These are phyloP conservation scores for Drosophila tanythrix DNA, from an alignment of 2,888 invertebrate genomes.

Conservation along the genomic window DNA sequence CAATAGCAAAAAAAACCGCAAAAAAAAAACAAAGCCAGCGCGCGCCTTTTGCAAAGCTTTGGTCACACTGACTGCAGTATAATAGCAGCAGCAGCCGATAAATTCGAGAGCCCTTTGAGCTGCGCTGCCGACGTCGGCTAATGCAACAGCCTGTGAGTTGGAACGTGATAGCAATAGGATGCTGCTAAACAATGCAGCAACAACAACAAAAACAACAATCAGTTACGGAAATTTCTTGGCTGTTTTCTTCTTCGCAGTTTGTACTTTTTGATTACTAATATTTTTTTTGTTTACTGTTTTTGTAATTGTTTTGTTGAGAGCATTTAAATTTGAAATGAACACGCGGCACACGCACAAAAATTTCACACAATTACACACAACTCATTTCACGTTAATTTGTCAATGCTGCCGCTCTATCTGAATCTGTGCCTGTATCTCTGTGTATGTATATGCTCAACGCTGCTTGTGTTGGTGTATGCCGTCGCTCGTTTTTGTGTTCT, in stretches of 20 bases:
- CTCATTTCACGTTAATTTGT: slow-evolving; percentile 55
- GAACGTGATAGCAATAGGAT: slow-evolving; percentile 64
- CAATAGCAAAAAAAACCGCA: slow-evolving; percentile 10
- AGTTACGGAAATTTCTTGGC: slow-evolving; percentile 42
- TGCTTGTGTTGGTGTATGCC: slow-evolving; percentile 60
- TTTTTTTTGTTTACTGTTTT: slow-evolving; percentile 4
- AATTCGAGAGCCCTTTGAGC: slow-evolving; percentile 64
- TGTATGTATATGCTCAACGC: slow-evolving; percentile 59
- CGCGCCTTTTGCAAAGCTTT: slow-evolving; percentile 39
- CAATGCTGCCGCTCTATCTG: slow-evolving; percentile 37
- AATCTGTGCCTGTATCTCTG: slow-evolving; percentile 41
- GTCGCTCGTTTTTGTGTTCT: slow-evolving; percentile 37
- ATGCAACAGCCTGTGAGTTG: slow-evolving; percentile 50
- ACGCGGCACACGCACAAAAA: slow-evolving; percentile 39
- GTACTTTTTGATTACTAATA: slow-evolving; percentile 26
- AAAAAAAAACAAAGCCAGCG: slow-evolving; percentile 19
- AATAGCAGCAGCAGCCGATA: slow-evolving; percentile 34
- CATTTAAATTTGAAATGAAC: slow-evolving; percentile 35
- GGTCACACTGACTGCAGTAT: slow-evolving; percentile 45
- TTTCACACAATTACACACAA: slow-evolving; percentile 47
- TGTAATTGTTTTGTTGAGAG: slow-evolving; percentile 12
- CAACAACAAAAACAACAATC: slow-evolving; percentile 17
- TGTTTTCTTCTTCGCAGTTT: slow-evolving; percentile 28
- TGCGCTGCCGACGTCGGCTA: slow-evolving; percentile 41
- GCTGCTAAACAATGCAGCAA: slow-evolving; percentile 50